These are phyloP conservation scores for Brachyhypopomus gauderio DNA, from an alignment of 2,113 vertebrate species.

Conservation along the genomic window DNA sequence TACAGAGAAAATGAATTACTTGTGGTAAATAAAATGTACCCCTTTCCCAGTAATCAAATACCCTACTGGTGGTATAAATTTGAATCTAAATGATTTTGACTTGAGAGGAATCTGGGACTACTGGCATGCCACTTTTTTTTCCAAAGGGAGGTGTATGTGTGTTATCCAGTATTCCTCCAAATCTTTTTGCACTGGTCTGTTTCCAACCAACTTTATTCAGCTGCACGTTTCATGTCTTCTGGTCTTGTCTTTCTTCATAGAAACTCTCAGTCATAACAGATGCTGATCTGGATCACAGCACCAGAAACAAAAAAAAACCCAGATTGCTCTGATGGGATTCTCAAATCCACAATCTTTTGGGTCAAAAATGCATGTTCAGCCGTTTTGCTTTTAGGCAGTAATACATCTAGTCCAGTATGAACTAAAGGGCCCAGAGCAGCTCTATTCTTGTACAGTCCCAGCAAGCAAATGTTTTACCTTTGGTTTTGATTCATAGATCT, in stretches of 20 bases:
- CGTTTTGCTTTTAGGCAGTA: not conserved
- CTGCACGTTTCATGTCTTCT: not conserved
- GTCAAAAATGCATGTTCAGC: not conserved
- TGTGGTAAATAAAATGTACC: no score
- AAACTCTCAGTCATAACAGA: constrained; percentile 2
- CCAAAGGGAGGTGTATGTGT: no score
- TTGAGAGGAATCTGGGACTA: no score
- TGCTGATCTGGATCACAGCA: constrained; percentile 13
- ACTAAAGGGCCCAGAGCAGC: not conserved
- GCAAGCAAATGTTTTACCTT: no score
- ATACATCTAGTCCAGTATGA: not conserved
- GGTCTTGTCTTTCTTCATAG: not conserved
- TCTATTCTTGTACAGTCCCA: no score
- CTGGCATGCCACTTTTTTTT: no score
- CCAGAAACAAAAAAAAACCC: not conserved
- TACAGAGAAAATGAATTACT: no score
- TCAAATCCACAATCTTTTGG: not conserved
- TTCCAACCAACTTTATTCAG: not conserved
- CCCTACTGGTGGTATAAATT: no score
- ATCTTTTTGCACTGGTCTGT: no score
- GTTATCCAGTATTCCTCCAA: no score
- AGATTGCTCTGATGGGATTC: not conserved
- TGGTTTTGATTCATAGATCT: not conserved
- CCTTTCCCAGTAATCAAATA: no score
- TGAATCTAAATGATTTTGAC: no score